Evolutionary conservation across 2,888 invertebrate species (phyloP), one percentile per base, ranked within the genome.

Genomic region (Drosophila recens): DNA sequence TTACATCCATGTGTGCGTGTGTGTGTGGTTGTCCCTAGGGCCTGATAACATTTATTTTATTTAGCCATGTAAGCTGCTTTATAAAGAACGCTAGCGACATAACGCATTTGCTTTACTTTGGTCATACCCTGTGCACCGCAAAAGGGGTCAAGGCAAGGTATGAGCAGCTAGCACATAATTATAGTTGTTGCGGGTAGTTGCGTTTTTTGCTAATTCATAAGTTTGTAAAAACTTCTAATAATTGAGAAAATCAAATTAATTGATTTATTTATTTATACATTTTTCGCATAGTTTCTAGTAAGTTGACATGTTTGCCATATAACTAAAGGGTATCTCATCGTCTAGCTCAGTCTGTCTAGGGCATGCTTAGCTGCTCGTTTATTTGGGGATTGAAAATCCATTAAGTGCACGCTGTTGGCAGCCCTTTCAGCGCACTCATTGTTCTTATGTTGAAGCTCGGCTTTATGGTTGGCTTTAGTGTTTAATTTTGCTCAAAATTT

Each of bases 381-480:
- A 63, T 54, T 36, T 56, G 71, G 68, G 84, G 82, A 89, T 86
- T 89, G 82, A 71, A 89, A 86, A 76, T 86, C 86, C 89, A 86
- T 86, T 86, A 86, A 68, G 61, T 64, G 67, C 48, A 42, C 68
- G 38, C 27, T 71, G 56, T 53, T 30, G 54, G 30, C 61, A 74
- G 76, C 66, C 79, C 62, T 76, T 75, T 76, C 48, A 67, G 3
- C 71, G 57, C 3, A 3, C 0, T 2, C 75, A 64, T 75, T 77
- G 75, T 67, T 77, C 45, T 67, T 52, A n/a, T 62, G n/a, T 40
- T 5, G 43, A 34, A n/a, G 53, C 51, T 67, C 57, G 46, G 54
- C 70, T 67, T 79, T 69, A 45, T 59, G 61, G 45, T 63, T 53
- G 57, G 67, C 57, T 63, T 53, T 53, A 54, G 54, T 61, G 56